Conservation (phyloP, 1,140 invertebrate genomes). For the Potamilus streckersoni region DNA sequence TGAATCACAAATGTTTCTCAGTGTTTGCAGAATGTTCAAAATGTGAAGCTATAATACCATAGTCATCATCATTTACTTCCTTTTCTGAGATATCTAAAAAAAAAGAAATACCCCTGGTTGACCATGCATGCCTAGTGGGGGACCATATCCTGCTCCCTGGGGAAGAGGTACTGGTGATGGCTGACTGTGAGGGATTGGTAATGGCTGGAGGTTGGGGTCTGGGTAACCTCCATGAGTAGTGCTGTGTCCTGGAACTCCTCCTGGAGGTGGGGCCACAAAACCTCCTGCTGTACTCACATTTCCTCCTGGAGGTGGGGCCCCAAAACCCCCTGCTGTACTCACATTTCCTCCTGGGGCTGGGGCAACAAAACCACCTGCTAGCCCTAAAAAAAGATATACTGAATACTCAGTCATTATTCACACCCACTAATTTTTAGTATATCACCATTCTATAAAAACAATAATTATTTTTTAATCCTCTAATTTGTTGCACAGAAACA, state of each 20-base stretch:
- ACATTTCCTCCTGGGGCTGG: conserved; percentile 14
- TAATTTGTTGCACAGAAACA: no score
- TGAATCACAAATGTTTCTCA: no score
- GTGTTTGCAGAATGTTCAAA: no score
- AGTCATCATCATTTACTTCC: no score
- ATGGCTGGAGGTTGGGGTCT: conserved; percentile 19
- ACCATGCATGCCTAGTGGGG: conserved; percentile 5
- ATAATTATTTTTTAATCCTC: no score
- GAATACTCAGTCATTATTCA: no score
- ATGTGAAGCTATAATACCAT: no score
- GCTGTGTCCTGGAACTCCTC: conserved; percentile 21
- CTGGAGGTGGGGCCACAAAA: conserved; percentile 14
- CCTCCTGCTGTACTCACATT: conserved; percentile 8
- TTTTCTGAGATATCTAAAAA: no score
- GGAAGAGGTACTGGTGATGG: conserved; percentile 1
- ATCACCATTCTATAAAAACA: no score
- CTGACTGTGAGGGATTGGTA: background rate
- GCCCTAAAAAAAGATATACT: background rate
- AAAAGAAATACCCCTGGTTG: background rate
- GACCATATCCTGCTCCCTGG: conserved; percentile 12
- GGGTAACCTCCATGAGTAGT: conserved; percentile 25
- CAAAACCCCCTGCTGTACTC: conserved; percentile 13
- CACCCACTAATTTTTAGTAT: no score
- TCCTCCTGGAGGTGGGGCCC: conserved; percentile 11
- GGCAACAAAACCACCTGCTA: conserved; percentile 7